Conservation (phyloP, 2,888 invertebrate species). For the Lordiphosa fenestrarum region DNA sequence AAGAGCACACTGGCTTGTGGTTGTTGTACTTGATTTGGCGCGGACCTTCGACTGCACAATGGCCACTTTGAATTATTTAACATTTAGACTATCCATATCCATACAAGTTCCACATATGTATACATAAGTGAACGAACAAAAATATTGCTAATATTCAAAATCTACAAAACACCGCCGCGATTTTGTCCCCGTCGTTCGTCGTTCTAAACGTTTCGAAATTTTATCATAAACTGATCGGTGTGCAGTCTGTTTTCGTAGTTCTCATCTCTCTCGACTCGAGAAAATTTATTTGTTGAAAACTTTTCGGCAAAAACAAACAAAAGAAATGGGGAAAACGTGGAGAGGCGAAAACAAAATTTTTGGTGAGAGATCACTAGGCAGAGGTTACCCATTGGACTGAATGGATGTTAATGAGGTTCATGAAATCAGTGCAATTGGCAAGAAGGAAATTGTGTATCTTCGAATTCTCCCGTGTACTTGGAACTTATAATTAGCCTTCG, state of each 20-base stretch:
- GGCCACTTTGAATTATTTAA: constrained; percentile 3
- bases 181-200: constrained; percentile 38
- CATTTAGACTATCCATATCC: constrained; percentile 8
- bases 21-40: no score
- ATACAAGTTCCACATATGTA: constrained; percentile 14
- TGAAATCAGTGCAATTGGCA: constrained; percentile 4
- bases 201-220: constrained; percentile 78
- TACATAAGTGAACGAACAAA: constrained; percentile 12
- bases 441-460: constrained; percentile 1
- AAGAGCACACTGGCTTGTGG: constrained; percentile 2
- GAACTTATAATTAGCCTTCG: constrained; percentile 43
- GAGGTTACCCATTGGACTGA: constrained; percentile 13
- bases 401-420: constrained; percentile 11
- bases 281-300: constrained; percentile 50
- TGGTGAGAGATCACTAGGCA: constrained; percentile 20
- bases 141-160: constrained; percentile 17
- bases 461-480: constrained; percentile 2
- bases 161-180: constrained; percentile 25
- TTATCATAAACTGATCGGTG: constrained; percentile 78
- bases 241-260: constrained; percentile 44
- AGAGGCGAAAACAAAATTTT: constrained; percentile 21
- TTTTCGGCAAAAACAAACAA: constrained; percentile 54
- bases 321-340: constrained; percentile 30
- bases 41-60: constrained; percentile 37
- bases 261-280: constrained; percentile 38